Evolutionary conservation across 2,113 vertebrate species (phyloP).

Genomic region (Recurvirostra avosetta): DNA sequence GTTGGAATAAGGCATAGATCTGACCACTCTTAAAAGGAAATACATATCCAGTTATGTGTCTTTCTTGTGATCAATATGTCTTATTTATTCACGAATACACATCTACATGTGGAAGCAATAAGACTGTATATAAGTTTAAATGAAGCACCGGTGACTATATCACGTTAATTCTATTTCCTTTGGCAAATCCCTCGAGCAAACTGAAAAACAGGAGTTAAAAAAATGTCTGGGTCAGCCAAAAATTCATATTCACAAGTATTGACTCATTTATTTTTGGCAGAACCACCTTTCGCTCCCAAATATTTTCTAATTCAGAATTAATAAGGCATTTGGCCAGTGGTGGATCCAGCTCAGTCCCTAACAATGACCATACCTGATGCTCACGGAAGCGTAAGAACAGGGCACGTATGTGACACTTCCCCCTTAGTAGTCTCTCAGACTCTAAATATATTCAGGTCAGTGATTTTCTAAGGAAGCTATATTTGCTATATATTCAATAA

Average conservation of each 20-base stretch:
- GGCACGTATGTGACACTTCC: not conserved
- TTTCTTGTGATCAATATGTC: not conserved
- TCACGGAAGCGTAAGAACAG: not conserved
- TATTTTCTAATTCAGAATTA: not conserved
- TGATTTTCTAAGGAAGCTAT: not conserved
- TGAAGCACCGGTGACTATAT: not conserved
- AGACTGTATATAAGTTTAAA: not conserved
- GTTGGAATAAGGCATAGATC: not conserved
- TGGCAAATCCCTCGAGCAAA: not conserved
- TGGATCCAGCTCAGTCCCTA: rapidly evolving
- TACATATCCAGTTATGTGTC: not conserved
- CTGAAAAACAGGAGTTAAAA: not conserved
- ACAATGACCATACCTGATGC: not conserved
- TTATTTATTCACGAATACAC: not conserved
- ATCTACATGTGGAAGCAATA: not conserved
- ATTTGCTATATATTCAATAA: not conserved
- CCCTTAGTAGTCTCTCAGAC: not conserved
- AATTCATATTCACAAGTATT: not conserved
- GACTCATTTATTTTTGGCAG: not conserved
- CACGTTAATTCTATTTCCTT: not conserved
- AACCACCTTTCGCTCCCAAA: not conserved
- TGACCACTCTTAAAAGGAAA: not conserved
- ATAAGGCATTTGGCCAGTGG: not conserved
- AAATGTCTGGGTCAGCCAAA: not conserved
- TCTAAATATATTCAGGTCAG: not conserved